Evolutionary conservation across 2,797 vertebrate species (phyloP).

Genomic region (Octomys mimax): DNA sequence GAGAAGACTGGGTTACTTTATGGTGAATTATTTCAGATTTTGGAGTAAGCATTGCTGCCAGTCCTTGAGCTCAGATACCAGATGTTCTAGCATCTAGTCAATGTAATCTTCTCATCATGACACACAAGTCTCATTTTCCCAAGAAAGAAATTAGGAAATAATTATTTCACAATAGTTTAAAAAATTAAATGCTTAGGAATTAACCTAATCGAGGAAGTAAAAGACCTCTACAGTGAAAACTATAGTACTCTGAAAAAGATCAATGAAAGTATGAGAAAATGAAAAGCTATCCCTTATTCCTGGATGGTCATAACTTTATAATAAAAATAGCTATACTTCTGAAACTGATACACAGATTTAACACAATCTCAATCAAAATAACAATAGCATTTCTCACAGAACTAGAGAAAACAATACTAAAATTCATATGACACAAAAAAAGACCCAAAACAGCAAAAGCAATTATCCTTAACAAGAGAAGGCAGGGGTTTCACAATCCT

Average conservation of each 20-base stretch:
- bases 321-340: not conserved
- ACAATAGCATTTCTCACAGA: not conserved
- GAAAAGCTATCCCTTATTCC: not conserved
- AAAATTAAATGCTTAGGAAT: not conserved
- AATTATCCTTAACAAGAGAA: not conserved
- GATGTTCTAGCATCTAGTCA: rapidly evolving
- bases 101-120: rapidly evolving
- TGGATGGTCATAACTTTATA: not conserved
- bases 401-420: not conserved
- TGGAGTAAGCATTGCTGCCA: rapidly evolving
- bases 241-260: not conserved
- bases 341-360: not conserved
- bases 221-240: not conserved
- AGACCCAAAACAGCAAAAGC: not conserved
- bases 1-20: rapidly evolving
- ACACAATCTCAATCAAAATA: not conserved
- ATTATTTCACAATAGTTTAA: not conserved
- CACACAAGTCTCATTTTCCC: not conserved
- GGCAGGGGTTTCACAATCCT: not conserved
- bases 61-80: rapidly evolving
- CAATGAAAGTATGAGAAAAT: not conserved
- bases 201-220: not conserved
- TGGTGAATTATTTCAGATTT: not conserved
- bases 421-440: not conserved
- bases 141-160: not conserved